These are phyloP conservation scores for Ptychoptera albimana DNA, from an alignment of 2,888 invertebrate genomes.

Conservation along the genomic window DNA sequence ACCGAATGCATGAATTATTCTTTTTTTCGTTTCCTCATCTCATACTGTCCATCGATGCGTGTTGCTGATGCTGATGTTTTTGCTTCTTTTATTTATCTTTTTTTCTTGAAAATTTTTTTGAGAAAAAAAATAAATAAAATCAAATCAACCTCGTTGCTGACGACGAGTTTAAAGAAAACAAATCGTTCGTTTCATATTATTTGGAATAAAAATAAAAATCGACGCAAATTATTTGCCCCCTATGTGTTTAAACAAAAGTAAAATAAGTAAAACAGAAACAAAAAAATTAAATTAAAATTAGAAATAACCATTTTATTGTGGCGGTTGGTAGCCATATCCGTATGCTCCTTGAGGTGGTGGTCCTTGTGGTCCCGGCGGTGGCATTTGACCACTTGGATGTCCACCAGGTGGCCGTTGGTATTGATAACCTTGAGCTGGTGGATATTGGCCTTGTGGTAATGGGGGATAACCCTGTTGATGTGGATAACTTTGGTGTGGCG, in stretches of 20 bases:
- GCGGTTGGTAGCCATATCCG: slow-evolving; percentile 66
- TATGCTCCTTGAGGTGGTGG: slow-evolving; percentile 59
- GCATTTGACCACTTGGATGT: slow-evolving; percentile 26
- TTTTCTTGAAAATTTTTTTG: too few species aligned
- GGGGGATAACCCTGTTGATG: slow-evolving; percentile 45
- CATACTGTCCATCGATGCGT: too few species aligned
- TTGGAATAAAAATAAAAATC: background rate
- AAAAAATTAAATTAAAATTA: too few species aligned
- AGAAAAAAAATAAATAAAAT: too few species aligned
- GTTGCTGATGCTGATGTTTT: too few species aligned
- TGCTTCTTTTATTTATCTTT: too few species aligned
- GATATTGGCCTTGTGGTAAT: slow-evolving; percentile 40
- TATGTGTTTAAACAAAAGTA: too few species aligned
- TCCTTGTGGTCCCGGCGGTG: slow-evolving; percentile 49
- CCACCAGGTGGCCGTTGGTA: slow-evolving; percentile 45
- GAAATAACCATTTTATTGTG: slow-evolving; percentile 23
- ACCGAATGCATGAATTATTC: too few species aligned
- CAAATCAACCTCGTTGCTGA: background rate
- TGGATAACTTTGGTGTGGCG: slow-evolving; percentile 31
- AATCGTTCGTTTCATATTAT: background rate
- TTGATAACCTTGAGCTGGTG: slow-evolving; percentile 46
- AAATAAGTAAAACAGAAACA: too few species aligned
- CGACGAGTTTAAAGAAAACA: too few species aligned
- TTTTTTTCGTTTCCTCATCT: too few species aligned
- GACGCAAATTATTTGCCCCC: background rate